phyloP scores from a whole-genome alignment of 2,797 vertebrate species.

The Phalanger gymnotis region DNA sequence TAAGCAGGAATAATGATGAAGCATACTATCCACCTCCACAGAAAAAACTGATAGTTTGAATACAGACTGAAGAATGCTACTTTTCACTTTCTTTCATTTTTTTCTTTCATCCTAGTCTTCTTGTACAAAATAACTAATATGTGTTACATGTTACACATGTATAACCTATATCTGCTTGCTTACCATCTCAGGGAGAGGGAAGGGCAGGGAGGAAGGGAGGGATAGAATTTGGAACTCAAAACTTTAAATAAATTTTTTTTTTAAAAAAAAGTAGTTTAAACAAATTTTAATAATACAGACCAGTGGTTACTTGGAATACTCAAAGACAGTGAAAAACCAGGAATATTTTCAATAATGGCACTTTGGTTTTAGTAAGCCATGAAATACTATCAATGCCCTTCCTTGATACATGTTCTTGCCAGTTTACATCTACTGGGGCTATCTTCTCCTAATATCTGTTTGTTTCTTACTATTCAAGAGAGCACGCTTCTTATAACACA shows the following conservation, averaged over 20 bases:
- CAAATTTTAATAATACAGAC: neutral
- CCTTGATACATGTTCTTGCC: too few species aligned
- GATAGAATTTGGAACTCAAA: neutral
- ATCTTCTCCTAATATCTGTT: neutral
- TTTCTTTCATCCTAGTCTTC: neutral
- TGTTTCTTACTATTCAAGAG: neutral
- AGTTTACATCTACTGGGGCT: neutral
- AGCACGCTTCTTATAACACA: neutral
- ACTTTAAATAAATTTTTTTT: neutral
- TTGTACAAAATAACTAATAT: neutral
- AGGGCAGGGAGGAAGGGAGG: too few species aligned
- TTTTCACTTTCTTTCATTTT: neutral
- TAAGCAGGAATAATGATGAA: neutral
- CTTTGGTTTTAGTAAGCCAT: neutral
- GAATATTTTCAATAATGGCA: neutral
- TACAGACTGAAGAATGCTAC: neutral
- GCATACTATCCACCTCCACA: neutral
- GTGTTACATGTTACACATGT: neutral
- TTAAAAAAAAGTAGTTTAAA: neutral
- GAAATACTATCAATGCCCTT: neutral
- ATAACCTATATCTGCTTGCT: neutral
- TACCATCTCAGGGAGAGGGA: neutral
- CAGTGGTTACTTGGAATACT: neutral
- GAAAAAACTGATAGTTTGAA: neutral
- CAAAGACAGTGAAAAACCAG: neutral